Base-by-base conservation (phyloP, 2,888 invertebrate genomes). In the Tanytarsus gracilentus region DNA sequence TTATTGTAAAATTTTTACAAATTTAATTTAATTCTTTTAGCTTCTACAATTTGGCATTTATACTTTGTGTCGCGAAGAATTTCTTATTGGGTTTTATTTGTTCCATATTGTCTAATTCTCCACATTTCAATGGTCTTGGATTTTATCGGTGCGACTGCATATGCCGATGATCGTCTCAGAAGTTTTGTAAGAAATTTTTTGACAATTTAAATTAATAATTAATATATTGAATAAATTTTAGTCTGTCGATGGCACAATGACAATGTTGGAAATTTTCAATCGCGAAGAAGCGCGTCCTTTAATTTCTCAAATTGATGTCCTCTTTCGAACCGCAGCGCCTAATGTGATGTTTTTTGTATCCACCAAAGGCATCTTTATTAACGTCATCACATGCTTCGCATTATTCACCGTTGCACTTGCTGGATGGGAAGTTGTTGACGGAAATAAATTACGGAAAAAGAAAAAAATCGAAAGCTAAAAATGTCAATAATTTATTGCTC, bases 391-490 rank as follows among this genome's bases (percentile, higher is more conserved):
- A 7, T 23, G 27, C n/a, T 8, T 27, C 18, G 27, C 30, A 6
- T 21, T 58, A 4, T 58, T 58, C 58, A 48, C 48, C n/a, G 8
- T 48, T 9, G 14, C 39, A 14, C 29, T 48, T 11, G 27, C 58
- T 8, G 58, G 58, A 1, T 58, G 58, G 58, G 58, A 58, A 29
- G 58, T 58, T 7, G 48, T 58, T 30, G 58, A 58, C 48, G 58
- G 58, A 7, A 58, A 26, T 27, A 58, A 58, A 44, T 9, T 44
- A 18, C 23, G 23, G 11, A 14, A 27, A 33, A 53, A 8, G 23
- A 53, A 53, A 53, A 44, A 48, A 4, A 23, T 40, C 26, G 39
- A 39, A 3, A 1, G n/a, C 5, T 6, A n/a, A 21, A 30, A 18
- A 7, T 8, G 1, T 14, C 8, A 25, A 53, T 11, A 29, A 29